A percentile compares a stretch with the other conserved stretches of the same genome.
Evolutionary conservation across 2,113 vertebrate genomes (phyloP).

Genomic region (Nycticebus coucang): DNA sequence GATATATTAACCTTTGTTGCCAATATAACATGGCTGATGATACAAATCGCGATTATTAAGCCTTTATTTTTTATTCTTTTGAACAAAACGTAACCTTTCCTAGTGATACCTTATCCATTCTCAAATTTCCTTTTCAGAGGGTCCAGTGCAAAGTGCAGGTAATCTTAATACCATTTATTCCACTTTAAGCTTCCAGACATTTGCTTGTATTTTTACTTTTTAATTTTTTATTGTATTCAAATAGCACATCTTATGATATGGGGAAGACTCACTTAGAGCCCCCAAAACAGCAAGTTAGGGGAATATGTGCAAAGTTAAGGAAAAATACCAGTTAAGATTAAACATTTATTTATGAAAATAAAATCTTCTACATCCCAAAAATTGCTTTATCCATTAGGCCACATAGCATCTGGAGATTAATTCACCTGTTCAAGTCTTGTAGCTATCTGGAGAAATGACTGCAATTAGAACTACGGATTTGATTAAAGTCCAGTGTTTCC

Average conservation of each 20-base stretch:
- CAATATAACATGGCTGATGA: background rate
- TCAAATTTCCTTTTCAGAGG: background rate
- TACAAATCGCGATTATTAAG: background rate
- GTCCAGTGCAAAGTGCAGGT: fast-evolving
- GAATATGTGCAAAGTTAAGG: background rate
- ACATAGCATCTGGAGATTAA: background rate
- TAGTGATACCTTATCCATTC: background rate
- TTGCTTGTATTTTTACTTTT: background rate
- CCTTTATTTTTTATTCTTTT: background rate
- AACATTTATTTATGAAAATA: background rate
- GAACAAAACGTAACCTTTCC: background rate
- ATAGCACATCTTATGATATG: background rate
- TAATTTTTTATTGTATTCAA: constrained; percentile 2
- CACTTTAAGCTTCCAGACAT: background rate
- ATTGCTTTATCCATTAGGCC: background rate
- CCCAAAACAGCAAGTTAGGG: background rate
- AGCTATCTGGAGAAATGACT: background rate
- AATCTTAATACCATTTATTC: background rate
- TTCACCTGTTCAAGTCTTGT: background rate
- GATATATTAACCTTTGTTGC: background rate
- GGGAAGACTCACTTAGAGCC: background rate
- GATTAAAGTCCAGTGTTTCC: background rate
- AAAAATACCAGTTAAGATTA: background rate
- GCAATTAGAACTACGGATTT: background rate
- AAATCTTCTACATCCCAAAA: background rate